phyloP scores from a whole-genome alignment of 2,797 vertebrate genomes.

The Chromis chromis region DNA sequence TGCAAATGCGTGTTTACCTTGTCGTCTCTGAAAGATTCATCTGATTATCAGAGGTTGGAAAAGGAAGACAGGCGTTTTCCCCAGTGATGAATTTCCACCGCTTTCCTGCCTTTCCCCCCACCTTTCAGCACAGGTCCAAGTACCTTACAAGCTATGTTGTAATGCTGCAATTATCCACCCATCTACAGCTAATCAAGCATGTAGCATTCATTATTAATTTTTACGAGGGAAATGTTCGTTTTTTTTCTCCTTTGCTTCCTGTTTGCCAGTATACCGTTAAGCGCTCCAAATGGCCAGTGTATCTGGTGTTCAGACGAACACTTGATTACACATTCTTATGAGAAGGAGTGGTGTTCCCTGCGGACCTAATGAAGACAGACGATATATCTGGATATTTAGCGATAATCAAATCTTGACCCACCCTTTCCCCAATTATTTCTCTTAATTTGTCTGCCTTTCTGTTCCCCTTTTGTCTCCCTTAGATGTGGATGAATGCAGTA shows the following conservation, averaged over 20 bases:
- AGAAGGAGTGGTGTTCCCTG: slow-evolving; percentile 49
- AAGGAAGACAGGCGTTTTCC: slow-evolving; percentile 53
- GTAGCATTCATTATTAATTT: slow-evolving; percentile 71
- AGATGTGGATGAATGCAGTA: slow-evolving; percentile 82
- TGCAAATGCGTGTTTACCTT: slow-evolving; percentile 55
- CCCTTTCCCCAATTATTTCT: slow-evolving; percentile 31
- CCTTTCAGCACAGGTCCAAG: slow-evolving; percentile 53
- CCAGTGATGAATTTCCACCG: slow-evolving; percentile 30
- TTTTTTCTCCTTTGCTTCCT: slow-evolving; percentile 62
- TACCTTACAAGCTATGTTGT: slow-evolving; percentile 69
- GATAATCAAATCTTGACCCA: slow-evolving; percentile 48
- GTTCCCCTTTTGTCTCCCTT: not conserved
- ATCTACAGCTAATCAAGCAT: slow-evolving; percentile 79
- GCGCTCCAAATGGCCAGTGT: slow-evolving; percentile 60
- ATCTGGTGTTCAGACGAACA: slow-evolving; percentile 62
- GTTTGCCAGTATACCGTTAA: slow-evolving; percentile 69
- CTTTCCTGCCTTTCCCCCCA: slow-evolving; percentile 33
- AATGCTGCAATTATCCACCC: slow-evolving; percentile 80
- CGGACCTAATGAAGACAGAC: slow-evolving; percentile 33
- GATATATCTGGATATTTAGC: slow-evolving; percentile 52
- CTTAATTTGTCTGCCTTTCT: slow-evolving; percentile 17
- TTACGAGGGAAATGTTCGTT: slow-evolving; percentile 72
- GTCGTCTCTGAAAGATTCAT: slow-evolving; percentile 51
- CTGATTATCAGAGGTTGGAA: slow-evolving; percentile 68
- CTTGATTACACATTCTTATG: slow-evolving; percentile 69